Conservation (phyloP, 1,140 invertebrate species). For the Philotrypesis tridentata region DNA sequence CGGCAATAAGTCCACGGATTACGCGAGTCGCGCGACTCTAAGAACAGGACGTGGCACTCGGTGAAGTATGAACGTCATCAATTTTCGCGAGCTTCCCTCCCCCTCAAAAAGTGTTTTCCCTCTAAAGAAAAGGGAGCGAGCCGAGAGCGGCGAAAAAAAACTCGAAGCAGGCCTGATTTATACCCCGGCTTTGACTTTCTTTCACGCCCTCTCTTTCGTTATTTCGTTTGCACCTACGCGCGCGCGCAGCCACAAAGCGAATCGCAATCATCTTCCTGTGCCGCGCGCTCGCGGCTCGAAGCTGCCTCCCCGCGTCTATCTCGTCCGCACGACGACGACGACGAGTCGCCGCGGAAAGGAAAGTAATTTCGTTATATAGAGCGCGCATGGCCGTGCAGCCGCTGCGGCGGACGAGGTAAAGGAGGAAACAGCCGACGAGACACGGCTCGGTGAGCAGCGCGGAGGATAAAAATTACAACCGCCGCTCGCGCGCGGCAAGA, state of each 20-base stretch:
- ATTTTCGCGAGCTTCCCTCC: constrained; percentile 57
- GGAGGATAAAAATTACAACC: background rate
- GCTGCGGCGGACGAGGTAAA: background rate
- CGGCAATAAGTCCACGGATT: constrained; percentile 63
- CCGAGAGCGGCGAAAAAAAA: background rate
- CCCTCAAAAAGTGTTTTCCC: constrained; percentile 45
- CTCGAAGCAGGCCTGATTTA: constrained; percentile 48
- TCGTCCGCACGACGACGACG: too few relatives aligned
- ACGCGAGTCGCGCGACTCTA: constrained; percentile 53
- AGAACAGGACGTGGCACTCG: constrained; percentile 43
- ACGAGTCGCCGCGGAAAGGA: background rate
- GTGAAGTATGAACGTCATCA: constrained; percentile 63
- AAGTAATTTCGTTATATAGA: constrained; percentile 32
- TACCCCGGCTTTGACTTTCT: constrained; percentile 21
- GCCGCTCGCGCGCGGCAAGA: too few relatives aligned
- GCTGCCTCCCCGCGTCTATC: background rate
- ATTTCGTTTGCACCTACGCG: background rate
- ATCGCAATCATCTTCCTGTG: background rate
- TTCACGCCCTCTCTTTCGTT: background rate
- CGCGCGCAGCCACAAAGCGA: background rate
- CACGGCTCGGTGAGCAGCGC: background rate
- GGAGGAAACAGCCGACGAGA: background rate
- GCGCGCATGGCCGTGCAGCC: too few relatives aligned
- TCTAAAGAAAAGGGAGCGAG: background rate
- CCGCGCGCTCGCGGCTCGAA: background rate